These are phyloP conservation scores for Sorex maritimensis DNA, from an alignment of 2,797 vertebrate genomes.

Conservation along the genomic window DNA sequence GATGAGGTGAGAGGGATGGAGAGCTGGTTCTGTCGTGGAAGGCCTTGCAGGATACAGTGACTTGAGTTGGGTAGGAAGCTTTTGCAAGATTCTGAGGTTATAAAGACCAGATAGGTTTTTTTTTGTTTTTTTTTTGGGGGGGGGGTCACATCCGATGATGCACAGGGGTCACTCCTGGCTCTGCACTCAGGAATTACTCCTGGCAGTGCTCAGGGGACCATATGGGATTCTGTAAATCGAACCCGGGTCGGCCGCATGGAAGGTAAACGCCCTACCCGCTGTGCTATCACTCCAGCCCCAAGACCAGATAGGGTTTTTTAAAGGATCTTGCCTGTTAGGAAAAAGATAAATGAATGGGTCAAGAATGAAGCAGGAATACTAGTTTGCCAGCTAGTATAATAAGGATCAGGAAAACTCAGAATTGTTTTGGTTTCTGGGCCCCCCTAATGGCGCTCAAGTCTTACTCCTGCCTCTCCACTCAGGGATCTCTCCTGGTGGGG, in stretches of 20 bases:
- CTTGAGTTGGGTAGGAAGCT: neutral
- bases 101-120: neutral
- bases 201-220: too few relatives aligned
- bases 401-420: neutral
- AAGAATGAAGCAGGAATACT: slow-evolving; percentile 38
- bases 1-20: neutral
- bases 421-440: too few relatives aligned
- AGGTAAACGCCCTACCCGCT: too few relatives aligned
- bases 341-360: neutral
- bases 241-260: too few relatives aligned
- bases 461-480: too few relatives aligned
- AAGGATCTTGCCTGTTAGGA: neutral
- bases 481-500: too few relatives aligned
- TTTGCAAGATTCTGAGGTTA: slow-evolving; percentile 47
- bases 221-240: too few relatives aligned
- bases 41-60: neutral
- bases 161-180: too few relatives aligned
- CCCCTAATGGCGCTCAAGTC: too few relatives aligned
- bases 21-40: neutral
- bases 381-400: neutral
- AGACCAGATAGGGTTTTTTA: slow-evolving; percentile 4
- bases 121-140: neutral
- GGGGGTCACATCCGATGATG: too few relatives aligned
- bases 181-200: too few relatives aligned
- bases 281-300: neutral